A percentile compares a stretch with the other conserved stretches of the same genome.
phyloP scores from a whole-genome alignment of 2,797 vertebrate genomes.

The Chromobotia macracanthus region DNA sequence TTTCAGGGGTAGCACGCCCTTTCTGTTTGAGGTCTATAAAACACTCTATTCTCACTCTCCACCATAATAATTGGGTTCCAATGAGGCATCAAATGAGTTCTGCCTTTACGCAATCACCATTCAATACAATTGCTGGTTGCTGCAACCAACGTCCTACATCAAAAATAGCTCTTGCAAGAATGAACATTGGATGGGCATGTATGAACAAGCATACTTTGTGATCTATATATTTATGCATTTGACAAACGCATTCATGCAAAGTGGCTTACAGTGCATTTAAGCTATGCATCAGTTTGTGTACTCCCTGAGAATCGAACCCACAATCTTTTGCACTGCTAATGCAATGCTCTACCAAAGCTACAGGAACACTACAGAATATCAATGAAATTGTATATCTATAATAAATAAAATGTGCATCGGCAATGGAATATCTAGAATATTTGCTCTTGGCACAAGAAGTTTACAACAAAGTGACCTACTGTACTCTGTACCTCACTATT shows the following conservation, averaged over 20 bases:
- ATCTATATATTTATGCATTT: background rate
- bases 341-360: too few species aligned
- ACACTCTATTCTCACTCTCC: slow-evolving; percentile 64
- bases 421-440: background rate
- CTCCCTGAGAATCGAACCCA: too few species aligned
- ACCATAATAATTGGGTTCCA: slow-evolving; percentile 70
- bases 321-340: too few species aligned
- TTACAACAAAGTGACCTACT: background rate
- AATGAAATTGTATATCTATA: too few species aligned
- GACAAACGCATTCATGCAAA: too few species aligned
- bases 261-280: too few species aligned
- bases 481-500: background rate
- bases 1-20: slow-evolving; percentile 38
- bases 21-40: slow-evolving; percentile 58
- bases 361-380: too few species aligned
- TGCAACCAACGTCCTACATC: slow-evolving; percentile 55
- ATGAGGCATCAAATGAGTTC: slow-evolving; percentile 76
- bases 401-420: too few species aligned
- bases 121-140: slow-evolving; percentile 60
- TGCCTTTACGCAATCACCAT: slow-evolving; percentile 61
- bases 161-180: slow-evolving; percentile 13
- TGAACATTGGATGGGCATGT: background rate
- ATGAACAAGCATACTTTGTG: background rate
- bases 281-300: too few species aligned
- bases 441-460: too few species aligned